Evolutionary conservation across 2,797 vertebrate genomes (phyloP), one percentile per base, ranked within the genome.

Genomic region (Rhinogobio ventralis): DNA sequence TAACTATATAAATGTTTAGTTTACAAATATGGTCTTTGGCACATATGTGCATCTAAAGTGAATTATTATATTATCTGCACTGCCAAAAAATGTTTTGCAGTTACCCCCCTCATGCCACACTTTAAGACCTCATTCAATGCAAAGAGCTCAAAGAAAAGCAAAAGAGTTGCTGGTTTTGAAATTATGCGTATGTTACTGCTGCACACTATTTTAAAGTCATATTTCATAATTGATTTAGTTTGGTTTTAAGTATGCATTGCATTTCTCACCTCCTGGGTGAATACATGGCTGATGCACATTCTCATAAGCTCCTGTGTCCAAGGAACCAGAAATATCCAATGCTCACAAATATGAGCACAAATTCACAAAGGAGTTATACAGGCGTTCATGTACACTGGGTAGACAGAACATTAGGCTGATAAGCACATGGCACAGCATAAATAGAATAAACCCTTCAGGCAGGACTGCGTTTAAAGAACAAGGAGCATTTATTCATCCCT

Each of bases 291-390:
- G 23, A 57, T 62, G 23, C 36, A 42, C 15, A 42, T 62, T 78
- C 9, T 25, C 36, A 80, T n/a, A 67, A 45, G 62, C 28, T 51
- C 7, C 15, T 81, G 15, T 39, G 45, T 51, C 33, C 71, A 67
- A 53, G 14, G 42, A 36, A 36, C 62, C 28, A 36, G 20, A 67
- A n/a, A 67, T 28, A 66, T 66, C 23, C 28, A 82, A 51, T 72
- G 36, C 30, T 39, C 36, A 33, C 42, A 82, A 30, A 36, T 23
- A 71, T 13, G 30, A 53, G 46, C 46, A 5, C 36, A 71, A 14
- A 46, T 64, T 62, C n/a, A 78, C 76, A 79, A 66, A 68, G 30
- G 13, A 66, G 30, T 68, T 75, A 51, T 25, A 23, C 17, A 72
- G 17, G 57, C 30, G 1, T 73, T 82, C 14, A 62, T 64, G 30